These are phyloP conservation scores for Myopa tessellatipennis DNA, from an alignment of 2,888 invertebrate species.

Conservation along the genomic window DNA sequence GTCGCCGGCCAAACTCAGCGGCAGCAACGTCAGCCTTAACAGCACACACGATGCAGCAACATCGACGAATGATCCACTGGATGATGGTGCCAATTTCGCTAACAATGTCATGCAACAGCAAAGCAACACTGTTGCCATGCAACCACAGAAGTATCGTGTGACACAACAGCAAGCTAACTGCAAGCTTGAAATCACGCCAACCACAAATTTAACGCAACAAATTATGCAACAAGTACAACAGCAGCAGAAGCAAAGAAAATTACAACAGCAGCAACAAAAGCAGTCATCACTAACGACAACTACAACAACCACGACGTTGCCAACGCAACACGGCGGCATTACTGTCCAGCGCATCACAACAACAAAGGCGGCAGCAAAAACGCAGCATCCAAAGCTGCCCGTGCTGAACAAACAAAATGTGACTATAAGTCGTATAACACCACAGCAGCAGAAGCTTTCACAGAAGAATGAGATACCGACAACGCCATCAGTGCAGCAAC, in stretches of 20 bases:
- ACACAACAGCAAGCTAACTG: constrained; percentile 46
- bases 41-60: constrained; percentile 54
- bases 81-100: constrained; percentile 33
- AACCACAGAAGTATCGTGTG: constrained; percentile 53
- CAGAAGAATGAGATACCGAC: constrained; percentile 45
- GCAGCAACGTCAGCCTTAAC: neutral
- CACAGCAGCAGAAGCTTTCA: constrained; percentile 58
- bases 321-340: constrained; percentile 48
- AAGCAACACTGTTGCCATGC: constrained; percentile 14
- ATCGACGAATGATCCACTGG: constrained; percentile 53
- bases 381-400: constrained; percentile 52
- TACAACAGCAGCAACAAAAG: constrained; percentile 48
- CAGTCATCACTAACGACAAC: constrained; percentile 41
- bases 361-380: constrained; percentile 49
- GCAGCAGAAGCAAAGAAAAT: constrained; percentile 49
- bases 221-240: constrained; percentile 52
- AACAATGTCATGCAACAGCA: constrained; percentile 14
- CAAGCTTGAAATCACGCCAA: constrained; percentile 50
- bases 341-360: constrained; percentile 60
- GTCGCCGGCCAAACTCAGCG: constrained; percentile 27
- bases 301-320: constrained; percentile 45
- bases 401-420: constrained; percentile 63
- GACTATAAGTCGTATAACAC: constrained; percentile 61
- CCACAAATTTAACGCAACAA: constrained; percentile 55
- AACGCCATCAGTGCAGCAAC: constrained; percentile 48